Base-by-base conservation (phyloP, 64 coral and sea anemone genomes). In the Orbicella faveolata region DNA sequence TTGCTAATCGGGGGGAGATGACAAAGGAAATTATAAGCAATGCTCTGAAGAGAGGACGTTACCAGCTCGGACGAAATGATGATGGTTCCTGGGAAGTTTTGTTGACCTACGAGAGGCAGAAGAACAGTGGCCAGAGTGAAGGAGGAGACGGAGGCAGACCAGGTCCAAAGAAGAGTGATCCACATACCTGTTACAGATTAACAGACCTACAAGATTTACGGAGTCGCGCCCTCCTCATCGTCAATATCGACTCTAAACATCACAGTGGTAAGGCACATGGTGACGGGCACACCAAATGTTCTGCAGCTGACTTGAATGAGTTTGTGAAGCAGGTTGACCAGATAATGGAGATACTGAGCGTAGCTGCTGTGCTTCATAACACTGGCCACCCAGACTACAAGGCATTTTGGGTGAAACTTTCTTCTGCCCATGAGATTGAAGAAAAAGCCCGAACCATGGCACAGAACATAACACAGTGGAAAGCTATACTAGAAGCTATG, bases 1-100 rank as follows among this genome's bases (percentile, higher is more conserved):
- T 98, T 34, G 90, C 93, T 36, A 98, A 95, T 74, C 83, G 96
- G 73, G 96, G 96, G 44, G 96, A 98, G 26, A 88, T 98, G 88
- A 98, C 96, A 30, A 95, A 95, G 74, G 93, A 98, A 77, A 93
- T 98, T 35, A 95, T 98, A 26, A 79, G 70, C 23, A 98, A 89
- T 91, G 93, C 93, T 36, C 77, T 98, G n/a, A 81, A 77, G 4
- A 83, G 78, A 77, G 96, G 96, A 15, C 30, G 74, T 88, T 98
- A 94, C 59, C 76, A 76, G 19, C 44, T 96, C 72, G 74, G 48
- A 35, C 84, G 34, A 69, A 64, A 55, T 20, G 64, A 44, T 21
- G 54, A 73, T 81, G 75, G 79, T 19, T 74, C 41, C 39, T 96
- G 75, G 90, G 66, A 41, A 41, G 39, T 41, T 2, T 41, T 41